Conservation (phyloP, 2,888 invertebrate genomes). For the Ornithoptera priamus region DNA sequence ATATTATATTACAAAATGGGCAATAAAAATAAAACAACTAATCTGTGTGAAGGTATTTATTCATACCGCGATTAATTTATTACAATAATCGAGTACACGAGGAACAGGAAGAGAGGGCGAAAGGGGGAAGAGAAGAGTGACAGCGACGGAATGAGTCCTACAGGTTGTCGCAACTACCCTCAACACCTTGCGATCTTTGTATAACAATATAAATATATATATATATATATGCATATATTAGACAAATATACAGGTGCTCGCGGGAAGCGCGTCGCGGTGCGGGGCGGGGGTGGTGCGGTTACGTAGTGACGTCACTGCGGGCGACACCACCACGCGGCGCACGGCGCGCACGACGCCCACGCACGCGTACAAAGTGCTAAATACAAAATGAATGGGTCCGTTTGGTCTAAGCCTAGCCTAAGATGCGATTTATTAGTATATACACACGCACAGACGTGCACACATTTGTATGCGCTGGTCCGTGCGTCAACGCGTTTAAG, state of each 20-base stretch:
- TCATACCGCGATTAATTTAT: slow-evolving; percentile 47
- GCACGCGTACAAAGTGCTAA: neutral
- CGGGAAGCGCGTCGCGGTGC: no score
- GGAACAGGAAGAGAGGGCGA: neutral
- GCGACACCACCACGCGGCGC: no score
- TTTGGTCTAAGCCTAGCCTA: slow-evolving; percentile 68
- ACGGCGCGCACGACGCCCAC: no score
- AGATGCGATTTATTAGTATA: slow-evolving; percentile 45
- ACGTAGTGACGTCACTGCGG: neutral
- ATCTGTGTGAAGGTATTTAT: slow-evolving; percentile 46
- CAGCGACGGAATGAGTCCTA: slow-evolving; percentile 33
- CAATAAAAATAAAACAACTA: slow-evolving; percentile 8
- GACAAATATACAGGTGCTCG: no score
- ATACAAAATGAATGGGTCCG: slow-evolving; percentile 38
- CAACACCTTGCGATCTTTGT: slow-evolving; percentile 1
- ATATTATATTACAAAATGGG: neutral
- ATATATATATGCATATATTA: no score
- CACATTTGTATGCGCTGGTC: neutral
- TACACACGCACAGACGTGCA: slow-evolving; percentile 16
- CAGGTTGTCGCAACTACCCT: neutral
- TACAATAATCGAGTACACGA: slow-evolving; percentile 39
- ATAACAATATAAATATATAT: no score
- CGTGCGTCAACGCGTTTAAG: neutral
- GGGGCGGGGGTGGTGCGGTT: no score
- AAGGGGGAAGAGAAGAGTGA: slow-evolving; percentile 31